Evolutionary conservation across 1,140 invertebrate genomes (phyloP).

Genomic region (Spodoptera litura): DNA sequence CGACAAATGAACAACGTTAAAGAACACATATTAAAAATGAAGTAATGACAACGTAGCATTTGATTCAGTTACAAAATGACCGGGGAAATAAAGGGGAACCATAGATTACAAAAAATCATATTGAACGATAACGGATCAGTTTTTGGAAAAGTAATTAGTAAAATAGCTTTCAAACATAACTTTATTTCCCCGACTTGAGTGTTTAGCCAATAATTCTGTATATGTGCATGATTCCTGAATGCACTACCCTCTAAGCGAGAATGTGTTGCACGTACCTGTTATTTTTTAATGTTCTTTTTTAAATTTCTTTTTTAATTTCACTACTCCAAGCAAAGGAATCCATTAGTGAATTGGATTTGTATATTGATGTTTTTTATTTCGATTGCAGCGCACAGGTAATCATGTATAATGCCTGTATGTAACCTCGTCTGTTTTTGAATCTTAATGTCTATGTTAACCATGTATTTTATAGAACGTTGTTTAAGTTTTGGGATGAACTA

Average conservation of each 20-base stretch:
- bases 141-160: background rate
- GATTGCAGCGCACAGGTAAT: slow-evolving; percentile 42
- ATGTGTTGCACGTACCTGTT: slow-evolving; percentile 78
- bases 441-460: slow-evolving; percentile 15
- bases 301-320: slow-evolving; percentile 70
- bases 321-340: slow-evolving; percentile 64
- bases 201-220: slow-evolving; percentile 68
- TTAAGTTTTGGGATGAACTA: background rate
- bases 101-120: background rate
- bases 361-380: slow-evolving; percentile 50
- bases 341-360: slow-evolving; percentile 65
- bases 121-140: background rate
- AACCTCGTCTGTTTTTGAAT: slow-evolving; percentile 26
- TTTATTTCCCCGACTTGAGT: slow-evolving; percentile 63
- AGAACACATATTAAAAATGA: background rate
- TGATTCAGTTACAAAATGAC: slow-evolving; percentile 13
- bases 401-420: slow-evolving; percentile 38
- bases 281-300: slow-evolving; percentile 65
- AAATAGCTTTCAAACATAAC: background rate
- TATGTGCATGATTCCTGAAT: slow-evolving; percentile 83
- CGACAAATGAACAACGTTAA: background rate
- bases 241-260: slow-evolving; percentile 79
- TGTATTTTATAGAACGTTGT: slow-evolving; percentile 16
- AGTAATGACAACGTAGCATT: slow-evolving; percentile 2
- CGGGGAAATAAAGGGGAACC: slow-evolving; percentile 7